Conservation (phyloP, 2,797 vertebrate genomes). For the Synaphobranchus kaupii region DNA sequence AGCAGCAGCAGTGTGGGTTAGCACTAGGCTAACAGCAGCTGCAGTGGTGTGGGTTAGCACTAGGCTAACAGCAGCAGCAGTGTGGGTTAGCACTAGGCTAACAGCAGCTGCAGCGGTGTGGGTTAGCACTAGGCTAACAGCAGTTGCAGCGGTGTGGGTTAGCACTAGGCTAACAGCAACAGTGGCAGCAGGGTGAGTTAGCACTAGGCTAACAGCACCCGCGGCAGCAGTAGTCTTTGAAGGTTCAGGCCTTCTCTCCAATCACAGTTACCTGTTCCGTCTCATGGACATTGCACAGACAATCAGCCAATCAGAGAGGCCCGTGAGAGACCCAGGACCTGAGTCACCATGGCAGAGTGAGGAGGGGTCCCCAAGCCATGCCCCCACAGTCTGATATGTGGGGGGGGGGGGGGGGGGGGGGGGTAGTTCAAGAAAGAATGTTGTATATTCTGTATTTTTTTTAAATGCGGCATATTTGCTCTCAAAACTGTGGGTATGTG, state of each 20-base stretch:
- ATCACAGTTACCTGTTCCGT: conserved; percentile 60
- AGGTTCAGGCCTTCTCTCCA: conserved; percentile 68
- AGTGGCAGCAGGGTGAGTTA: conserved; percentile 24
- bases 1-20: no score
- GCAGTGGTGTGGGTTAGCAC: no score
- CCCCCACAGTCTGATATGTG: not conserved
- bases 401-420: not conserved
- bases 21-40: no score
- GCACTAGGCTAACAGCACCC: conserved; percentile 74
- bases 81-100: no score
- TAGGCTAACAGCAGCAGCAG: no score
- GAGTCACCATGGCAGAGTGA: not conserved
- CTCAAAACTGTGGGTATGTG: conserved; percentile 55
- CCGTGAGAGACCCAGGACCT: conserved; percentile 18
- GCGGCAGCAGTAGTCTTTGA: conserved; percentile 44
- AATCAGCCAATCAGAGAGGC: conserved; percentile 62
- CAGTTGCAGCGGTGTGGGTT: no score
- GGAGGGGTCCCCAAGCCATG: conserved; percentile 11
- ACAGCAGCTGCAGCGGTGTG: no score
- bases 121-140: no score
- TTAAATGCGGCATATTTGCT: conserved; percentile 44
- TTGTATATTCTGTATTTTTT: conserved; percentile 49
- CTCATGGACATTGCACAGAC: conserved; percentile 76
- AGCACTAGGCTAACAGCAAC: no score
- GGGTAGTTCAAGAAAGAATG: conserved; percentile 34